These are phyloP conservation scores for Peromyscus eremicus DNA, from an alignment of 2,797 vertebrate species.

Conservation along the genomic window DNA sequence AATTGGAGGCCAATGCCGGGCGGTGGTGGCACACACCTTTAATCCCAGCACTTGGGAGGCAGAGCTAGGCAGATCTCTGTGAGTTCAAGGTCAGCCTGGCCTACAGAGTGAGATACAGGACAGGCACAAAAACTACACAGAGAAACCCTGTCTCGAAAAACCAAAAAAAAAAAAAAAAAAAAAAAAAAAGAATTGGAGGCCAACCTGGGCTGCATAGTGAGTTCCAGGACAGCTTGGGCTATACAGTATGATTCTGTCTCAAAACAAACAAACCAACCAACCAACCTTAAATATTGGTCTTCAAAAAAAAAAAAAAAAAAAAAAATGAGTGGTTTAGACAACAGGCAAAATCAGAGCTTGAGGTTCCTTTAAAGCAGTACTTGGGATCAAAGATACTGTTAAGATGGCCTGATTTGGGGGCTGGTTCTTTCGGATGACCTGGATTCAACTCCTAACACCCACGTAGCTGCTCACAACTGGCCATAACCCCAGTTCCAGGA, in stretches of 20 bases:
- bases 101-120: too few species aligned
- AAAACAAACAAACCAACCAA: background rate
- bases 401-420: background rate
- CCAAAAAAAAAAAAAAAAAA: too few species aligned
- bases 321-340: background rate
- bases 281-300: background rate
- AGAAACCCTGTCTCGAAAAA: too few species aligned
- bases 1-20: background rate
- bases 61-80: too few species aligned
- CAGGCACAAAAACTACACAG: too few species aligned
- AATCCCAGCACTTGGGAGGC: too few species aligned
- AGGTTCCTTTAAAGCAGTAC: background rate
- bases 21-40: too few species aligned
- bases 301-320: background rate
- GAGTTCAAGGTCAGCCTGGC: too few species aligned
- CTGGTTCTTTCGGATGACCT: background rate
- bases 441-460: background rate
- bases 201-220: background rate
- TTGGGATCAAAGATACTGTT: background rate
- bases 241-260: background rate
- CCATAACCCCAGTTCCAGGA: background rate
- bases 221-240: background rate
- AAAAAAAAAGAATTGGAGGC: background rate
- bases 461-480: background rate
- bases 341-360: background rate